Evolutionary conservation across 2,113 vertebrate genomes (phyloP).

Genomic region (Sylvietta virens): DNA sequence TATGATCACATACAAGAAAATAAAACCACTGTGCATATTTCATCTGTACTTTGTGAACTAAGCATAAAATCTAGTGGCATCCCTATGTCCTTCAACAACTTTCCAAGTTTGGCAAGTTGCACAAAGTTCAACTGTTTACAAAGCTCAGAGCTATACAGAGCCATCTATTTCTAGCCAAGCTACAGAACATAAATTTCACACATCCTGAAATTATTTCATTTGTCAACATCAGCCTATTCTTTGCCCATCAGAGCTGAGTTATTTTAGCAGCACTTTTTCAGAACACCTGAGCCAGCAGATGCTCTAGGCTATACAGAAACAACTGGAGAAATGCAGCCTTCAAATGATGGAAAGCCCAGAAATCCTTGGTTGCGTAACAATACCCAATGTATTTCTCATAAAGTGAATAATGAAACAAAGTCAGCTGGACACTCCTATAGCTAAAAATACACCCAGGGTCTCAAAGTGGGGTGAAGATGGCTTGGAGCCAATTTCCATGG

Average conservation of each 20-base stretch:
- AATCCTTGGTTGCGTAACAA: background rate
- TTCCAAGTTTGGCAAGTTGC: background rate
- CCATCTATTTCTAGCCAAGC: background rate
- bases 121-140: background rate
- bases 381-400: background rate
- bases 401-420: background rate
- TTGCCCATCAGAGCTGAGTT: background rate
- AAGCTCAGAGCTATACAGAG: background rate
- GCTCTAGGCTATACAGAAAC: background rate
- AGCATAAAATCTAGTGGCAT: background rate
- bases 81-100: background rate
- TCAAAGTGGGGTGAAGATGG: accelerated
- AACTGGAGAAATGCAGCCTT: background rate
- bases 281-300: background rate
- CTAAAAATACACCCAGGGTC: background rate
- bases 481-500: background rate
- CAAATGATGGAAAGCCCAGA: background rate
- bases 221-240: background rate
- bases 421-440: background rate
- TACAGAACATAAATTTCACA: background rate
- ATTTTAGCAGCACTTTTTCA: background rate
- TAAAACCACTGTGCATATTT: background rate
- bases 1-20: background rate
- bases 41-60: background rate
- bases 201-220: background rate